Evolutionary conservation across 2,113 vertebrate genomes (phyloP), one percentile per base, ranked within the genome.

Genomic region (Struthio camelus): DNA sequence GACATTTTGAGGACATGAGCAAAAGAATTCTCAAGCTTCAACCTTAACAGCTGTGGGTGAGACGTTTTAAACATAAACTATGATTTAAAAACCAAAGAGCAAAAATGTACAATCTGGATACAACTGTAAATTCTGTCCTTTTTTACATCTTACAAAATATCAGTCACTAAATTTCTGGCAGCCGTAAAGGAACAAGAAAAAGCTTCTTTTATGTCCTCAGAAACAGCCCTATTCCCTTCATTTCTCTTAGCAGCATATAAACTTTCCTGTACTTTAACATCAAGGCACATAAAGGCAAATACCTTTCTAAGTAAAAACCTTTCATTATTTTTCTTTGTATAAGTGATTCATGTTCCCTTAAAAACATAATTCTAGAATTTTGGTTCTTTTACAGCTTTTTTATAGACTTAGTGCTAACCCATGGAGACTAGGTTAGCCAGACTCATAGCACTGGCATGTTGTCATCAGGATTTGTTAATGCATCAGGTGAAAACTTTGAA

Each of bases 301-400:
- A 89, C 76, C 54, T 62, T 91, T 85, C 81, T 66, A 54, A 93
- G 78, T 73, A 87, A 94, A 95, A 89, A 27, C 48, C 81, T 96
- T 94, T 95, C 84, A 95, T 92, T 97, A 70, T 91, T 95, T 84
- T 86, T 93, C 81, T 93, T 92, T 93, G 46, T 83, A 61, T 71
- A 80, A 90, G 67, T 90, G 76, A 90, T 88, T 94, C 85, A 84
- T 91, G n/a, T 71, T 90, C 79, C 40, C 42, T 73, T 87, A 80
- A 46, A 83, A 95, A 73, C 28, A 61, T 54, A 50, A 77, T 72
- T 67, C 15, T 61, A 94, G 91, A 80, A 91, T 62, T 94, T 89
- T 11, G 3, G 6, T 77, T 73, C 40, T 91, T 87, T 80, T 82
- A 83, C 82, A 92, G 94, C 78, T 84, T 94, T 94, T 93, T 89